Evolutionary conservation across 2,113 vertebrate genomes (phyloP).

Genomic region (Aviceda subcristata): DNA sequence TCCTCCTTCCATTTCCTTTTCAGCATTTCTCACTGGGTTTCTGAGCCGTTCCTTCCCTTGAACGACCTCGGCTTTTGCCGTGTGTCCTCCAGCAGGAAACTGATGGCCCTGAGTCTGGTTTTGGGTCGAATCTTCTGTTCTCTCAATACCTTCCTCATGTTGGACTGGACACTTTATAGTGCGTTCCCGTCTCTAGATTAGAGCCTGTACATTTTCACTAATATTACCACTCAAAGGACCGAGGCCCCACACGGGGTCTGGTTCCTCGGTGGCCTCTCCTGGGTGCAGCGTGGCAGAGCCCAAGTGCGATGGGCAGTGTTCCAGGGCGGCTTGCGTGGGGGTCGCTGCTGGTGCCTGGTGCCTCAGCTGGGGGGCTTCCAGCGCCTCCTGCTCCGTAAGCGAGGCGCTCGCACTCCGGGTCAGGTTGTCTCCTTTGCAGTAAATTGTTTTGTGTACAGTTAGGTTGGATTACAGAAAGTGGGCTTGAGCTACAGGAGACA

Average conservation of each 20-base stretch:
- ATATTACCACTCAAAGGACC: too few relatives aligned
- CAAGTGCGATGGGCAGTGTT: not conserved
- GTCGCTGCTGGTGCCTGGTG: fast-evolving
- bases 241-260: fast-evolving
- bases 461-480: not conserved
- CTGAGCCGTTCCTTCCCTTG: not conserved
- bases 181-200: not conserved
- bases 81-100: fast-evolving
- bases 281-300: not conserved
- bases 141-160: not conserved
- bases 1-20: not conserved
- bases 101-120: not conserved
- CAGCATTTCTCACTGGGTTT: not conserved
- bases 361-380: not conserved
- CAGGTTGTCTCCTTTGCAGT: not conserved
- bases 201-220: not conserved
- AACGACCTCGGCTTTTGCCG: not conserved
- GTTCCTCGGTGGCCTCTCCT: not conserved
- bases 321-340: not conserved
- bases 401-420: not conserved
- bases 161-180: not conserved
- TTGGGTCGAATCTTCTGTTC: not conserved
- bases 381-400: not conserved
- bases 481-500: not conserved
- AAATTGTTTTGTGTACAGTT: not conserved